These are phyloP conservation scores for Scolopax mira DNA, from an alignment of 2,113 vertebrate species.

Conservation along the genomic window DNA sequence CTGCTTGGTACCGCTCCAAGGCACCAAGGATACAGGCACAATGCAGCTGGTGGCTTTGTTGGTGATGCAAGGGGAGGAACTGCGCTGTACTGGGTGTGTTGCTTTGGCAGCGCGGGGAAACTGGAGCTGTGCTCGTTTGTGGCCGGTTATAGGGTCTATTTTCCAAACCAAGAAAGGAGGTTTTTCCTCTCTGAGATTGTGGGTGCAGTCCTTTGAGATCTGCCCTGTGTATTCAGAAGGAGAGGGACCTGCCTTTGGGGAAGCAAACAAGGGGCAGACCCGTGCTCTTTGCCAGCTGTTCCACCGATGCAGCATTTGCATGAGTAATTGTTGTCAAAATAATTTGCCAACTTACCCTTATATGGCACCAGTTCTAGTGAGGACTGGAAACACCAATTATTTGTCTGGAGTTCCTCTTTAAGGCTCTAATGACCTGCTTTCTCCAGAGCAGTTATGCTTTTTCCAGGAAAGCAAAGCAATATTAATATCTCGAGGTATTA, in stretches of 20 bases:
- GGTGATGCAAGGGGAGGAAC: background rate
- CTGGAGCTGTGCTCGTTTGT: background rate
- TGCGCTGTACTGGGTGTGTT: background rate
- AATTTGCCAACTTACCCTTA: background rate
- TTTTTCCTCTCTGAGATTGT: background rate
- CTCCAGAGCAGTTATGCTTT: background rate
- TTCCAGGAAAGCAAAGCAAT: background rate
- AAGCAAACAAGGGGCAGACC: background rate
- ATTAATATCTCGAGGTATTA: background rate
- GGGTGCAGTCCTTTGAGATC: background rate
- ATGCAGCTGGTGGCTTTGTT: background rate
- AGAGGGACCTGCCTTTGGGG: background rate
- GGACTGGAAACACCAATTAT: background rate
- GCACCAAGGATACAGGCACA: background rate
- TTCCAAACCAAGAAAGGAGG: background rate
- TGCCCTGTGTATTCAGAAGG: background rate
- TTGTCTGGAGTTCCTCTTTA: background rate
- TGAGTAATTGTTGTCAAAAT: conserved; percentile 23
- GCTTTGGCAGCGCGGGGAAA: conserved; percentile 3
- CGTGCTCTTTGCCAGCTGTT: background rate
- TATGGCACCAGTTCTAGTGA: background rate
- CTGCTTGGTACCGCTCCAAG: conserved; percentile 11
- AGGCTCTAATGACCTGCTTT: background rate
- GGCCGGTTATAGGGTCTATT: background rate
- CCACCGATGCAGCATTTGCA: background rate